Percentiles rank a stretch among this genome's conserved stretches.
Evolutionary conservation across 2,113 vertebrate species (phyloP).

Genomic region (Hippoglossus stenolepis): DNA sequence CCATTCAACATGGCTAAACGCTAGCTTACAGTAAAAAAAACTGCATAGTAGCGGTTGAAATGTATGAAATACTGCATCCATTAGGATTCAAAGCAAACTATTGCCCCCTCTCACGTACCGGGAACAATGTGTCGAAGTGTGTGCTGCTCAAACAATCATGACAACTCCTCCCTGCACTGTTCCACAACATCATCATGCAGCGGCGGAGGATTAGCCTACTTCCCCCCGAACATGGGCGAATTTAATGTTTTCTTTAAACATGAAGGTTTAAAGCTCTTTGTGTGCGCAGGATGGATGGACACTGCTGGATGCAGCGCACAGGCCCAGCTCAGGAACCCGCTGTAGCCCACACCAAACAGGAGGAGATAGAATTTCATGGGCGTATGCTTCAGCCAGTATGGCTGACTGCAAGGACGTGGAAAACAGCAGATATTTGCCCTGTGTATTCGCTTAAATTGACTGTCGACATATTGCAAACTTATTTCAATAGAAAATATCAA

Average conservation of each 20-base stretch:
- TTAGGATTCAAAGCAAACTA: background rate
- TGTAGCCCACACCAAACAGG: conserved; percentile 60
- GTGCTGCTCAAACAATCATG: conserved; percentile 44
- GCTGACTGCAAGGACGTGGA: conserved; percentile 73
- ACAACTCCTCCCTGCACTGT: conserved; percentile 44
- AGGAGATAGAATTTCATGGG: conserved; percentile 81
- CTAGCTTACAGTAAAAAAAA: background rate
- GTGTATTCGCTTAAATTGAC: conserved; percentile 13
- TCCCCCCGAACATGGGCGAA: conserved; percentile 40
- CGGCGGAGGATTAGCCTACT: conserved; percentile 61
- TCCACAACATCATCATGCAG: conserved; percentile 43
- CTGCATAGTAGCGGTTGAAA: too few relatives aligned
- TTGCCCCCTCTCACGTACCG: background rate
- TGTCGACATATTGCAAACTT: background rate
- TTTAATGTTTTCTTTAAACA: conserved; percentile 19
- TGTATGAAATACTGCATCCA: background rate
- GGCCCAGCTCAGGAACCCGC: conserved; percentile 52
- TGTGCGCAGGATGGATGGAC: conserved; percentile 4
- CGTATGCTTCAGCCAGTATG: conserved; percentile 80
- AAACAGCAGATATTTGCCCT: conserved; percentile 57
- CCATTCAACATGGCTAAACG: background rate
- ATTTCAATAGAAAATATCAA: background rate
- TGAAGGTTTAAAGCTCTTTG: background rate
- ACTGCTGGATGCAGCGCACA: conserved; percentile 17
- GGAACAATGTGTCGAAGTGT: conserved; percentile 34